Base-by-base conservation (phyloP, 2,113 vertebrate species). In the Dissostichus mawsoni region DNA sequence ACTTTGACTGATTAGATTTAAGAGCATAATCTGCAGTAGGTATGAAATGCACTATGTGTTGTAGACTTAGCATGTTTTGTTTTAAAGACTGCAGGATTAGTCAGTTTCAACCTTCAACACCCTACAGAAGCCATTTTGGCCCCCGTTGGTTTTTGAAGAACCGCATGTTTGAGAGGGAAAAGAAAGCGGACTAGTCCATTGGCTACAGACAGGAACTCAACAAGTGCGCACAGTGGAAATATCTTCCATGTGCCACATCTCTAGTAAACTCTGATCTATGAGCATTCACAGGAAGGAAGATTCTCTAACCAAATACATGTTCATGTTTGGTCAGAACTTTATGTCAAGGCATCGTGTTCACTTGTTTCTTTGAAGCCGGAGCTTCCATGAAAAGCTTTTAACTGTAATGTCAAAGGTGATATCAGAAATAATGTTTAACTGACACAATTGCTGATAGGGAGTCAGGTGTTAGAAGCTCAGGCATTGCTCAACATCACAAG, bases 111-210 rank as follows among this genome's bases (percentile, higher is more conserved):
- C 62, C 36, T 41, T 41, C 36, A 41, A 41, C 36, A 41, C 36
- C 8, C 0, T 41, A 41, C 36, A 41, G 5, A 41, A 41, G 36
- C 36, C 5, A 41, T 41, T 41, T 41, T 41, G 36, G 5, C 29
- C 29, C 29, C 29, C 3, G 29, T 29, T 29, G 29, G 29, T 29
- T 29, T 29, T 4, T 29, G 29, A 29, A 29, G 29, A 29, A 29
- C 3, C 3, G 29, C 29, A 29, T 29, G 29, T 29, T 29, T 29
- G 29, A 29, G 29, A 29, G 29, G 29, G 29, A 29, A 29, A 29
- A 29, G 29, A 7, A 41, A 41, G 50, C 45, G 80, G 51, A 78
- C 33, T 59, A 83, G 87, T 84, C 80, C 86, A 91, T 74, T 14
- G 82, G 89, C 69, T 66, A 29, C 51, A 76, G 7, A 50, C 47